phyloP scores from a whole-genome alignment of 2,888 invertebrate genomes.

The Lepidochitona cinerea region DNA sequence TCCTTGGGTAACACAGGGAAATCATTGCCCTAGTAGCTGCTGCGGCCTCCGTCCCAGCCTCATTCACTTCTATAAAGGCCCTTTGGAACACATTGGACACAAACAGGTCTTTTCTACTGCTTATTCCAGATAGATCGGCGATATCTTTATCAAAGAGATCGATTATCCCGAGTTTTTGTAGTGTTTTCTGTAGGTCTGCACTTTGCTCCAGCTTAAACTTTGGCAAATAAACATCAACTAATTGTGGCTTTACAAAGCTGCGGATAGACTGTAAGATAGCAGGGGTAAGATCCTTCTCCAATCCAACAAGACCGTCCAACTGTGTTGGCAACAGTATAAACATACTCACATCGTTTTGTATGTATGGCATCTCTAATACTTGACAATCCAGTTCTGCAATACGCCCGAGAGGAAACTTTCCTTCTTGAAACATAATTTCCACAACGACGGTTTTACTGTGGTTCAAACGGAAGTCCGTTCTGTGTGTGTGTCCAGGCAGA shows the following conservation, averaged over 20 bases:
- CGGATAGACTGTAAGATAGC: not conserved
- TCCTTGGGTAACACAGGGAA: no score
- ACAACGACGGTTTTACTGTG: conserved; percentile 47
- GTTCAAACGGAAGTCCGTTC: conserved; percentile 74
- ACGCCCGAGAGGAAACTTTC: conserved; percentile 75
- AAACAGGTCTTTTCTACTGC: conserved; percentile 38
- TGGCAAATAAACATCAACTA: conserved; percentile 17
- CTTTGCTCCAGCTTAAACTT: conserved; percentile 6
- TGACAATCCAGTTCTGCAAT: conserved; percentile 80
- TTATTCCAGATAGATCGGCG: conserved; percentile 11
- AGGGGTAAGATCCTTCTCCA: conserved; percentile 37
- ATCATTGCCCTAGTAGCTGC: conserved; percentile 32
- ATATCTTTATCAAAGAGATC: conserved; percentile 13
- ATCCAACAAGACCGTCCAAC: conserved; percentile 40
- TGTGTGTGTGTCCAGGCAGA: conserved; percentile 71
- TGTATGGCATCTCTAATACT: conserved; percentile 82
- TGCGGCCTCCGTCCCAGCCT: not conserved
- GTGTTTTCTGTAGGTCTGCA: conserved; percentile 9
- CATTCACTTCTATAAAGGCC: conserved; percentile 60
- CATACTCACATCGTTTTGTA: conserved; percentile 53
- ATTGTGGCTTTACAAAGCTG: not conserved
- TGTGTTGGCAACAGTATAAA: conserved; percentile 56
- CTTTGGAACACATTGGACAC: conserved; percentile 63
- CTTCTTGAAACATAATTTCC: conserved; percentile 81
- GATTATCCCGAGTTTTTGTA: conserved; percentile 4